phyloP scores from a whole-genome alignment of 2,888 invertebrate species.

The Phlogophora meticulosa region DNA sequence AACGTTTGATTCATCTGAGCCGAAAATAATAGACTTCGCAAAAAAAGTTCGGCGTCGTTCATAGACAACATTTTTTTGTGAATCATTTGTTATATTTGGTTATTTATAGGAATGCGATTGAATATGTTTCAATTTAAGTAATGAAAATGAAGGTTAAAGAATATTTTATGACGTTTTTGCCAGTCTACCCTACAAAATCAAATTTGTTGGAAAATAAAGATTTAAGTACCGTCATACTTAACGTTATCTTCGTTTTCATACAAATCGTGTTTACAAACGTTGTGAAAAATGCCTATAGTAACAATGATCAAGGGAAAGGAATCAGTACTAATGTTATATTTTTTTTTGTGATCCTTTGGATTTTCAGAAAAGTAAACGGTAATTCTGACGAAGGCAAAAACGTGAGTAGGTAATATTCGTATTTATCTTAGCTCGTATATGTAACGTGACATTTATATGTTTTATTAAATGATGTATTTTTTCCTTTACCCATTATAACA shows the following conservation, averaged over 20 bases:
- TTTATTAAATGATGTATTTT: conserved; percentile 11
- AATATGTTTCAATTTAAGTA: neutral
- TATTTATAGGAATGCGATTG: neutral
- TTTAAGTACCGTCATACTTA: no score
- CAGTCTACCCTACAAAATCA: neutral
- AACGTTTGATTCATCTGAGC: conserved; percentile 50
- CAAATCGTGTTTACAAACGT: conserved; percentile 35
- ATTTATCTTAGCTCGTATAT: neutral
- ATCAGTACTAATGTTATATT: neutral
- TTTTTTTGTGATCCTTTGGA: no score
- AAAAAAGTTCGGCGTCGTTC: conserved; percentile 33
- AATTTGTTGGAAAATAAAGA: neutral
- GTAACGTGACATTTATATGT: conserved; percentile 7
- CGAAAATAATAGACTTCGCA: conserved; percentile 47
- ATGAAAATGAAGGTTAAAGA: conserved; percentile 16
- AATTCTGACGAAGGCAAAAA: neutral
- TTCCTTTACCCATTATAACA: conserved; percentile 27
- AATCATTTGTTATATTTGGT: conserved; percentile 23
- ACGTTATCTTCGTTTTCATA: no score
- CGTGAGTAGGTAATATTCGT: no score
- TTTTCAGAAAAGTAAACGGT: neutral
- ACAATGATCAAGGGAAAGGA: neutral
- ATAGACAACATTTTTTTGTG: conserved; percentile 36
- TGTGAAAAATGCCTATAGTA: no score
- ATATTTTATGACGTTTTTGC: neutral